Evolutionary conservation across 2,113 vertebrate genomes (phyloP).

Genomic region (Hystrix cristata): DNA sequence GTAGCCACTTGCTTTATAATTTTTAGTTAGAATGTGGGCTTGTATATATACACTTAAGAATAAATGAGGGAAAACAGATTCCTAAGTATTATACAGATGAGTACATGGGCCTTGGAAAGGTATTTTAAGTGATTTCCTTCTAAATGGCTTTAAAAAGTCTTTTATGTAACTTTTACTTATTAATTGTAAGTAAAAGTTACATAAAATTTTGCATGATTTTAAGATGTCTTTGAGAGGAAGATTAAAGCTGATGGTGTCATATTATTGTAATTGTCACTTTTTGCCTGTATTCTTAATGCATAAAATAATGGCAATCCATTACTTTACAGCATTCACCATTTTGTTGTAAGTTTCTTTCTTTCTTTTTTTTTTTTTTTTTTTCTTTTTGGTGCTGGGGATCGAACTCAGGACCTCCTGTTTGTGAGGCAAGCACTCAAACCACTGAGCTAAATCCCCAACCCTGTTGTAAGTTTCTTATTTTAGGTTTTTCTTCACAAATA

Average conservation of each 20-base stretch:
- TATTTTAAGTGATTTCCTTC: not conserved
- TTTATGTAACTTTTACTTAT: not conserved
- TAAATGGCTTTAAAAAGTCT: not conserved
- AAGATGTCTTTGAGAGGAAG: not conserved
- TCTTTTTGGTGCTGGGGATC: too few relatives aligned
- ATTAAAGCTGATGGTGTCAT: not conserved
- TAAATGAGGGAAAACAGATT: not conserved
- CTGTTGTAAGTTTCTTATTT: not conserved
- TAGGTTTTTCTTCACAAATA: not conserved
- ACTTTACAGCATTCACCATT: not conserved
- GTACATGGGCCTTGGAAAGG: not conserved
- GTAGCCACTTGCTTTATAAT: constrained; percentile 31
- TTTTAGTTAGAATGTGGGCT: not conserved
- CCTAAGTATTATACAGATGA: not conserved
- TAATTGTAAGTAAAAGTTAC: too few relatives aligned
- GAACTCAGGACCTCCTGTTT: too few relatives aligned
- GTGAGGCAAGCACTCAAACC: too few relatives aligned
- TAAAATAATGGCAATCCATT: not conserved
- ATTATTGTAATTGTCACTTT: not conserved
- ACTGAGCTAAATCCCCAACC: too few relatives aligned
- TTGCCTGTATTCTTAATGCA: not conserved
- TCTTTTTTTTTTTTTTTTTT: too few relatives aligned
- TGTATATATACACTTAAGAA: not conserved
- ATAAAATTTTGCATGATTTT: not conserved
- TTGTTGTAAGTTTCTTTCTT: too few relatives aligned